Evolutionary conservation across 2,888 invertebrate genomes (phyloP).

Genomic region (Ypsolopha scabrella): DNA sequence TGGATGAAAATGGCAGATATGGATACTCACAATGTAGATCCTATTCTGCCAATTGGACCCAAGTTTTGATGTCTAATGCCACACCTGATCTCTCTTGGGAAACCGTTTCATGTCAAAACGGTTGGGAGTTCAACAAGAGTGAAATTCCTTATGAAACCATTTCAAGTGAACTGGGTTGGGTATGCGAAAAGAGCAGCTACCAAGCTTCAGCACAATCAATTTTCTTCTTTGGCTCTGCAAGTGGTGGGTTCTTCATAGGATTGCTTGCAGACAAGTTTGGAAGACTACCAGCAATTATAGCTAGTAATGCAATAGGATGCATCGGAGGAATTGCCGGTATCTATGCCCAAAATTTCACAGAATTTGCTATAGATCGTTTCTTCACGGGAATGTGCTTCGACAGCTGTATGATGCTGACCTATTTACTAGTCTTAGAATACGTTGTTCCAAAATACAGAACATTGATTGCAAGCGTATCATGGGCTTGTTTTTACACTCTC

Average conservation of each 20-base stretch:
- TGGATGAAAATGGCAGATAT: conserved; percentile 2
- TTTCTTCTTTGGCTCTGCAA: conserved; percentile 9
- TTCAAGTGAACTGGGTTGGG: conserved; percentile 10
- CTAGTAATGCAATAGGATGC: conserved; percentile 7
- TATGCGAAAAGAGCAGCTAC: conserved; percentile 10
- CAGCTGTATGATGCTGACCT: conserved; percentile 10
- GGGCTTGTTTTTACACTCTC: conserved; percentile 8
- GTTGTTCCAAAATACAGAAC: conserved; percentile 11
- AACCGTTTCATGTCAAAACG: conserved; percentile 5
- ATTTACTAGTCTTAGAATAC: conserved; percentile 10
- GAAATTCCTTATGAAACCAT: conserved; percentile 11
- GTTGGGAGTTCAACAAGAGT: conserved; percentile 10
- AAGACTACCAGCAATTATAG: conserved; percentile 7
- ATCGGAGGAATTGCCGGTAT: conserved; percentile 8
- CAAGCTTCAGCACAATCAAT: conserved; percentile 11
- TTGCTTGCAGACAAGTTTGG: conserved; percentile 10
- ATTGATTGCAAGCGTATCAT: conserved; percentile 9
- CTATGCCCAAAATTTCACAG: conserved; percentile 7
- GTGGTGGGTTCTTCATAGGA: conserved; percentile 9
- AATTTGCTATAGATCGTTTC: conserved; percentile 8
- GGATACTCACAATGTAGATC: conserved; percentile 6
- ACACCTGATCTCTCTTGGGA: conserved; percentile 1
- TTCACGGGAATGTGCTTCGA: conserved; percentile 9
- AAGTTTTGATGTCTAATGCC: conserved; percentile 2
- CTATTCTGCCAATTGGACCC: conserved; percentile 10